Evolutionary conservation across 2,113 vertebrate genomes (phyloP).

Genomic region (Ardeotis arabs): DNA sequence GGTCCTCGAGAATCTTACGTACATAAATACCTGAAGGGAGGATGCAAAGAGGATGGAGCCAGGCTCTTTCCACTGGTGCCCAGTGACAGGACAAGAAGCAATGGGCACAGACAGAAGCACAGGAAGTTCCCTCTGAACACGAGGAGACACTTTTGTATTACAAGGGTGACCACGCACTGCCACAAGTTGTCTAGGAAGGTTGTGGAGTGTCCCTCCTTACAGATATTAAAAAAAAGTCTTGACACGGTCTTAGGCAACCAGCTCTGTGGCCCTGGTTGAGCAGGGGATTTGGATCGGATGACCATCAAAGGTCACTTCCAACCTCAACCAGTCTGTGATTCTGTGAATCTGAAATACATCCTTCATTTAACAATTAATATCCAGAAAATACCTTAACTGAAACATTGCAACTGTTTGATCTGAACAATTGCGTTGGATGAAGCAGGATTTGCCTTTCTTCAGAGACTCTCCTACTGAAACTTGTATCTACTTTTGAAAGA

Average conservation of each 20-base stretch:
- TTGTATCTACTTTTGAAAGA: neutral
- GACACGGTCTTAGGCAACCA: neutral
- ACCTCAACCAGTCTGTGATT: neutral
- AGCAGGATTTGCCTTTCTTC: neutral
- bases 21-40: neutral
- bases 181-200: no score
- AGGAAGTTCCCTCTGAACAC: no score
- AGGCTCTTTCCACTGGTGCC: no score
- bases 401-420: neutral
- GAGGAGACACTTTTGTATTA: no score
- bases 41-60: no score
- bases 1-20: neutral
- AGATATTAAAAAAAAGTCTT: fast-evolving
- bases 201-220: no score
- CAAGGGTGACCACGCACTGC: no score
- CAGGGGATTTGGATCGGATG: neutral
- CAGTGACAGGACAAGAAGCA: no score
- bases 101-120: no score
- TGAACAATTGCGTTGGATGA: neutral
- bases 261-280: neutral
- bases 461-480: neutral
- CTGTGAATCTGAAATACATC: neutral
- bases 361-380: neutral
- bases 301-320: neutral
- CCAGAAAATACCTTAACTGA: neutral